Percentiles rank a stretch among this genome's conserved stretches.
These are phyloP conservation scores for Irena cyanogastra DNA, from an alignment of 2,113 vertebrate species.

Conservation along the genomic window DNA sequence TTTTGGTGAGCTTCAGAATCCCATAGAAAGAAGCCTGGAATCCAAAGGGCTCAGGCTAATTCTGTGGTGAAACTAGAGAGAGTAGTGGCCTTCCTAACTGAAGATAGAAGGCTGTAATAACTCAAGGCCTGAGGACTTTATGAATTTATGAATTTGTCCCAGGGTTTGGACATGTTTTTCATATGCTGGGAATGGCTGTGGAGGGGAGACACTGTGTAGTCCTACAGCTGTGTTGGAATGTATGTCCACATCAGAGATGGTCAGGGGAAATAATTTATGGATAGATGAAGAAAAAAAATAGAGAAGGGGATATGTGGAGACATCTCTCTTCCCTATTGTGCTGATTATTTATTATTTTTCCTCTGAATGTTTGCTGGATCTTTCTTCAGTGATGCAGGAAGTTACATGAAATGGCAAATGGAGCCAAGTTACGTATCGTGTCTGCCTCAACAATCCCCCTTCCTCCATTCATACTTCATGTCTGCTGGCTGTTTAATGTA, in stretches of 20 bases:
- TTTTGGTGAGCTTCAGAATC: neutral
- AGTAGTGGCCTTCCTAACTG: neutral
- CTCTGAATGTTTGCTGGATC: neutral
- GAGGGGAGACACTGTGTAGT: neutral
- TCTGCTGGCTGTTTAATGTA: neutral
- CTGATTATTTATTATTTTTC: neutral
- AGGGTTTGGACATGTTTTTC: neutral
- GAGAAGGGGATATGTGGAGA: neutral
- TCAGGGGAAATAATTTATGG: neutral
- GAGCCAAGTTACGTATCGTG: neutral
- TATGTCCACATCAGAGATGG: neutral
- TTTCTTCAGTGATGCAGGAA: neutral
- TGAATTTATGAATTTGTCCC: neutral
- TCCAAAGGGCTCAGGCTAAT: neutral
- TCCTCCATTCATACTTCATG: neutral
- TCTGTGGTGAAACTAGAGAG: neutral
- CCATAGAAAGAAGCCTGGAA: neutral
- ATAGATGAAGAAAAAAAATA: neutral
- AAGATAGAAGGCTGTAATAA: neutral
- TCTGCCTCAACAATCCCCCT: neutral
- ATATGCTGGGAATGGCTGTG: neutral
- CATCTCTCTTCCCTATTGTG: neutral
- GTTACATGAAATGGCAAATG: neutral
- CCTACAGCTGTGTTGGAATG: neutral
- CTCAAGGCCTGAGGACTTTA: neutral